A percentile compares a stretch with the other conserved stretches of the same genome.
phyloP scores from a whole-genome alignment of 1,140 invertebrate species.

The Notospermus geniculatus region DNA sequence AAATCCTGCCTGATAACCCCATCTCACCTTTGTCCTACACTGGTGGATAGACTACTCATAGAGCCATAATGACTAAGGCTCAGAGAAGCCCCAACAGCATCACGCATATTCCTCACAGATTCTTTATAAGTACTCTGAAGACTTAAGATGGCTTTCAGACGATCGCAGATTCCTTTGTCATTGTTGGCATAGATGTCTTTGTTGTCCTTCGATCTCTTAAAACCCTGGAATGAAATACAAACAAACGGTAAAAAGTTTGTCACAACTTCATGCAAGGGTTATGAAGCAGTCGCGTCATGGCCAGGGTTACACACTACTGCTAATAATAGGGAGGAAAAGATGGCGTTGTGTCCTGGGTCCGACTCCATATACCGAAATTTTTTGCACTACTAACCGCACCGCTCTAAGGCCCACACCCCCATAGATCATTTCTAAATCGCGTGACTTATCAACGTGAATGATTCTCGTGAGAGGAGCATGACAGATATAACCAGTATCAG shows the following conservation, averaged over 20 bases:
- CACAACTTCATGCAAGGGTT: neutral
- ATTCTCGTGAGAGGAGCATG: no score
- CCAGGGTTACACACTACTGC: no score
- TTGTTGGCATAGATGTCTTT: conserved; percentile 3
- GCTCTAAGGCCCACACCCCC: no score
- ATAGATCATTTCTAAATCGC: no score
- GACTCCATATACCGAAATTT: no score
- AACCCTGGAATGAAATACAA: neutral
- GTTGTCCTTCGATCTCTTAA: neutral
- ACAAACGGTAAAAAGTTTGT: neutral
- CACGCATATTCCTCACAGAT: conserved; percentile 43
- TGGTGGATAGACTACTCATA: conserved; percentile 40
- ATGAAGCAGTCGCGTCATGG: no score
- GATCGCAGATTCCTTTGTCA: conserved; percentile 43
- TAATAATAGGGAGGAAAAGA: no score
- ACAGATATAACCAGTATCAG: no score
- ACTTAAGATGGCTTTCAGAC: conserved; percentile 47
- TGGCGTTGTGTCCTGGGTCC: no score
- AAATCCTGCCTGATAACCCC: neutral
- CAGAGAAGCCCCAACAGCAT: conserved; percentile 44
- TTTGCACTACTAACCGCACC: no score
- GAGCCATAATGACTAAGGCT: conserved; percentile 52
- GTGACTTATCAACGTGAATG: no score
- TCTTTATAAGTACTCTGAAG: conserved; percentile 49
- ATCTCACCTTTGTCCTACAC: neutral